These are phyloP conservation scores for Trichosurus vulpecula DNA, from an alignment of 2,797 vertebrate species.

Conservation along the genomic window DNA sequence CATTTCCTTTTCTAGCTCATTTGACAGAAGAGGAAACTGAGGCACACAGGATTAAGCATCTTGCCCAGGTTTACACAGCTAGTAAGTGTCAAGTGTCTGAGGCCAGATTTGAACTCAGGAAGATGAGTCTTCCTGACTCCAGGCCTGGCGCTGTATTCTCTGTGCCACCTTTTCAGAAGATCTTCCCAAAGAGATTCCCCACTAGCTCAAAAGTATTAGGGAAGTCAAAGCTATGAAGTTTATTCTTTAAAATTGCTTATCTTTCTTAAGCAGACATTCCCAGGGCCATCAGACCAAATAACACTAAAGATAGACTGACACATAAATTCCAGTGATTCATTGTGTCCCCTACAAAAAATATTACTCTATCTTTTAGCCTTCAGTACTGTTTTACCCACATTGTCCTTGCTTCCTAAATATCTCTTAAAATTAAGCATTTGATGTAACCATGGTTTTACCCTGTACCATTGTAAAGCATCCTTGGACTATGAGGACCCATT, in stretches of 20 bases:
- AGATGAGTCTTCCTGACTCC: not conserved
- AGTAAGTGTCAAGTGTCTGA: not conserved
- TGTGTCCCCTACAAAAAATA: not conserved
- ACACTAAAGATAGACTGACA: not conserved
- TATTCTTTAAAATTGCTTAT: not conserved
- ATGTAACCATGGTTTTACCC: not conserved
- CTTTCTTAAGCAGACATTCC: not conserved
- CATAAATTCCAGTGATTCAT: not conserved
- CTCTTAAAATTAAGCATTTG: constrained; percentile 2
- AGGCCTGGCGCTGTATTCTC: fast-evolving
- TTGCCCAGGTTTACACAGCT: not conserved
- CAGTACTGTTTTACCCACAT: not conserved
- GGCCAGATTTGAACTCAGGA: not conserved
- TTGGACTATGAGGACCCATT: not conserved
- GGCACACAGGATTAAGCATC: not conserved
- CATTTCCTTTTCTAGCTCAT: not conserved
- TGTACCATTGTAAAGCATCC: not conserved
- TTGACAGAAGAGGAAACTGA: not conserved
- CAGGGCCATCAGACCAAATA: not conserved
- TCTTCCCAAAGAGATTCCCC: not conserved
- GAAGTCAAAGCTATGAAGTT: not conserved
- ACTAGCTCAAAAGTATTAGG: not conserved
- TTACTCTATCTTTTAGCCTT: constrained; percentile 35
- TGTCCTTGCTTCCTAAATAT: not conserved
- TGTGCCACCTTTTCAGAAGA: not conserved